phyloP scores from a whole-genome alignment of 2,797 vertebrate genomes.

The Pseudomugil tenellus region DNA sequence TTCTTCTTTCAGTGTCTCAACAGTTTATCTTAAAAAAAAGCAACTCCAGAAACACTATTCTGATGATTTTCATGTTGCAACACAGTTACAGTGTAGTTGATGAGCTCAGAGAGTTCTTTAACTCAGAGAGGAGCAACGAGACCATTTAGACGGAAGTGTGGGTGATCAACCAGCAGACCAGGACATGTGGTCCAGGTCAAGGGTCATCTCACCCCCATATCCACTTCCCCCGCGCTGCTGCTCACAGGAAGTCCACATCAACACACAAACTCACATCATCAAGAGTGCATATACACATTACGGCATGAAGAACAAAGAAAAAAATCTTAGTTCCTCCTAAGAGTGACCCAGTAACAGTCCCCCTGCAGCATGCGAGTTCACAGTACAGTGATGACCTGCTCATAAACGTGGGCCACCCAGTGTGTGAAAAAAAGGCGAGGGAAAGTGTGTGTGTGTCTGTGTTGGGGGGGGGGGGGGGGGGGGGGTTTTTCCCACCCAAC shows the following conservation, averaged over 20 bases:
- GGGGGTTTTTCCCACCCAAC: too few relatives aligned
- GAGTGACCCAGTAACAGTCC: conserved; percentile 59
- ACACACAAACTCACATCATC: conserved; percentile 38
- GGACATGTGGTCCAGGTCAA: conserved; percentile 77
- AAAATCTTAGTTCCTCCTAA: conserved; percentile 55
- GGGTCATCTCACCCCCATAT: conserved; percentile 71
- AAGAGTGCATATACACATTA: conserved; percentile 33
- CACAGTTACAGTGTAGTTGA: conserved; percentile 26
- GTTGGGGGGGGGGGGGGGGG: conserved; percentile 43
- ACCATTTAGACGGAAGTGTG: conserved; percentile 67
- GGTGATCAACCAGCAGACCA: conserved; percentile 66
- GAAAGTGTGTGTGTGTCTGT: neutral
- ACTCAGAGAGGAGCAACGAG: conserved; percentile 47
- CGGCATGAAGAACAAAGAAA: conserved; percentile 19
- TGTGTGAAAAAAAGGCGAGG: conserved; percentile 24
- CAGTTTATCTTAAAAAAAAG: neutral
- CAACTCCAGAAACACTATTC: neutral
- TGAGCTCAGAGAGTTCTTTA: conserved; percentile 38
- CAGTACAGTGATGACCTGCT: conserved; percentile 69
- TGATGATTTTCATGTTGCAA: conserved; percentile 10
- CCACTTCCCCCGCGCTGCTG: conserved; percentile 66
- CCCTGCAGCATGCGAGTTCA: conserved; percentile 61
- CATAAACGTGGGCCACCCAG: conserved; percentile 77
- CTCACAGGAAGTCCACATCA: conserved; percentile 74
- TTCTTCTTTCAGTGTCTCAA: neutral